A percentile compares a stretch with the other conserved stretches of the same genome.
Evolutionary conservation across 2,113 vertebrate genomes (phyloP).

Genomic region (Phocoena phocoena): DNA sequence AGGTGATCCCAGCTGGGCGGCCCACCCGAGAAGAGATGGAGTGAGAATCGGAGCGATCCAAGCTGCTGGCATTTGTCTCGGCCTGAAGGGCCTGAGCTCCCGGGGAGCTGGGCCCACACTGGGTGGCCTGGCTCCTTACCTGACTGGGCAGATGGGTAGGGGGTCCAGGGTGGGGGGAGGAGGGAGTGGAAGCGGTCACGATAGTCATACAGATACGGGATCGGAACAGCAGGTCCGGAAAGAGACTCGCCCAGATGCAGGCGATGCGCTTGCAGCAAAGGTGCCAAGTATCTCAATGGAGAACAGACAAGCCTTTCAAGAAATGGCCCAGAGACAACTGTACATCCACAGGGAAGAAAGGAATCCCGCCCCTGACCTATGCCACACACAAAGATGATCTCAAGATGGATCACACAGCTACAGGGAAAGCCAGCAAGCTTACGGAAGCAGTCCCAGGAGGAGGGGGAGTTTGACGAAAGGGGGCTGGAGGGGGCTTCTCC

Average conservation of each 20-base stretch:
- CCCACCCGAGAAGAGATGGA: background rate
- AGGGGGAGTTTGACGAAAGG: background rate
- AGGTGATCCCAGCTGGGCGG: background rate
- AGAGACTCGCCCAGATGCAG: background rate
- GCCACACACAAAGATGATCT: background rate
- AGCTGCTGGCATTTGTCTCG: background rate
- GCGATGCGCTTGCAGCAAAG: background rate
- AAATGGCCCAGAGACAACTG: background rate
- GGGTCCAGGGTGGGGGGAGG: too few relatives aligned
- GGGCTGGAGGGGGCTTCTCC: background rate
- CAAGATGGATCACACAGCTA: background rate
- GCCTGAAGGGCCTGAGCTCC: background rate
- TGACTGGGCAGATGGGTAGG: background rate
- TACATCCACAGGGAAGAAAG: fast-evolving
- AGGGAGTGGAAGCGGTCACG: fast-evolving
- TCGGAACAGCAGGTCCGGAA: background rate
- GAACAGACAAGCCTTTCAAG: fast-evolving
- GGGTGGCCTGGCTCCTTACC: background rate
- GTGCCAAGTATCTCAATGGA: background rate
- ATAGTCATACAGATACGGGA: fast-evolving
- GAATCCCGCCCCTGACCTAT: background rate
- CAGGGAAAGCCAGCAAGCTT: background rate
- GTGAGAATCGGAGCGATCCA: background rate
- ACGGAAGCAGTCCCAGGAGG: background rate
- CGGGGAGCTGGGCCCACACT: background rate